These are phyloP conservation scores for Augochlorella aurata DNA, from an alignment of 2,888 invertebrate genomes.

Conservation along the genomic window DNA sequence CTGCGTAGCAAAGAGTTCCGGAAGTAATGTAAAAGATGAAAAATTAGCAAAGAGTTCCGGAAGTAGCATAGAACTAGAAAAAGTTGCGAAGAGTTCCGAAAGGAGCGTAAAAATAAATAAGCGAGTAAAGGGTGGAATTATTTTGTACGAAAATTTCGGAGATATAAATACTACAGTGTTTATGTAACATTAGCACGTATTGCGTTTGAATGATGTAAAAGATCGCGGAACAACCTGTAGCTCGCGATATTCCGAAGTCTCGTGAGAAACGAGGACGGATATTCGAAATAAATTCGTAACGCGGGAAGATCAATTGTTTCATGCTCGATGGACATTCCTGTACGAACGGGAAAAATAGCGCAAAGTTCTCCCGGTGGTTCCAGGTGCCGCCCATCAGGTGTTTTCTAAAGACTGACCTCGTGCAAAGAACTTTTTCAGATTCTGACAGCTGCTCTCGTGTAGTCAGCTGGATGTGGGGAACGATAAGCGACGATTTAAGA, in stretches of 20 bases:
- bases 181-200: no score
- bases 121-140: no score
- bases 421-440: conserved; percentile 40
- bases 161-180: no score
- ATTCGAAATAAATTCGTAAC: no score
- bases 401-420: conserved; percentile 30
- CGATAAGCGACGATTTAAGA: conserved; percentile 50
- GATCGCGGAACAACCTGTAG: not conserved
- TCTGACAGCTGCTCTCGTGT: conserved; percentile 27
- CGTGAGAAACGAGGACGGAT: not conserved
- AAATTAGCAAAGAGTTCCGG: no score
- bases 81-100: no score
- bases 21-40: no score
- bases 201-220: no score
- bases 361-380: not conserved
- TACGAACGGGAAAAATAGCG: not conserved
- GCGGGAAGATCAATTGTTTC: not conserved
- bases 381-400: conserved; percentile 19
- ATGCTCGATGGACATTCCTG: not conserved
- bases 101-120: no score
- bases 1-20: no score
- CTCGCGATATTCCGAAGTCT: not conserved
- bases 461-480: conserved; percentile 42
- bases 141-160: no score
- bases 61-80: no score